These are phyloP conservation scores for Trididemnum nubilum DNA, from an alignment of 23 tunicate genomes.

Conservation along the genomic window DNA sequence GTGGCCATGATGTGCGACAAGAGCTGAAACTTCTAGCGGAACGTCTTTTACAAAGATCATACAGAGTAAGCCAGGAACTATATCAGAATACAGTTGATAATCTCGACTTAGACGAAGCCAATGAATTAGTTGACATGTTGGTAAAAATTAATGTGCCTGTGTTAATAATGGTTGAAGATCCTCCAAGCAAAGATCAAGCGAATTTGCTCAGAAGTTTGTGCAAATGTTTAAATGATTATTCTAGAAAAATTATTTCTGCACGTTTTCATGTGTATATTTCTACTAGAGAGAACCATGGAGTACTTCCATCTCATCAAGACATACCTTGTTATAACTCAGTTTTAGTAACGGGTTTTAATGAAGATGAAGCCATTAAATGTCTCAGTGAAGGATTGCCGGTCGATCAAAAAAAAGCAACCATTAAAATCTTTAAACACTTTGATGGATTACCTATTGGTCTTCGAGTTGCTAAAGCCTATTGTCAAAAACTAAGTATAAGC, in stretches of 20 bases:
- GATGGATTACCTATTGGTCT: conserved; percentile 52
- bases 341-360: conserved; percentile 29
- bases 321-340: background rate
- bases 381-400: background rate
- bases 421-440: conserved; percentile 29
- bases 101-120: conserved; percentile 15
- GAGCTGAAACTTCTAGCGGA: conserved; percentile 36
- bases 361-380: conserved; percentile 33
- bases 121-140: conserved; percentile 18
- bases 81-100: conserved; percentile 14
- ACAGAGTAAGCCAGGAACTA: background rate
- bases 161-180: conserved; percentile 44
- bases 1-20: conserved; percentile 37
- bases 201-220: conserved; percentile 3
- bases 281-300: background rate
- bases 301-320: background rate
- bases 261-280: conserved; percentile 43
- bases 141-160: conserved; percentile 8
- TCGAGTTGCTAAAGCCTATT: conserved; percentile 37
- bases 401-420: conserved; percentile 21
- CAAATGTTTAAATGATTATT: background rate
- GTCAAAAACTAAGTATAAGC: conserved; percentile 17
- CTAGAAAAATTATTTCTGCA: background rate
- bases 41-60: background rate
- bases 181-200: background rate